Percentiles rank a stretch among this genome's conserved stretches.
These are phyloP conservation scores for Galeopterus variegatus DNA, from an alignment of 2,113 vertebrate species.

Conservation along the genomic window DNA sequence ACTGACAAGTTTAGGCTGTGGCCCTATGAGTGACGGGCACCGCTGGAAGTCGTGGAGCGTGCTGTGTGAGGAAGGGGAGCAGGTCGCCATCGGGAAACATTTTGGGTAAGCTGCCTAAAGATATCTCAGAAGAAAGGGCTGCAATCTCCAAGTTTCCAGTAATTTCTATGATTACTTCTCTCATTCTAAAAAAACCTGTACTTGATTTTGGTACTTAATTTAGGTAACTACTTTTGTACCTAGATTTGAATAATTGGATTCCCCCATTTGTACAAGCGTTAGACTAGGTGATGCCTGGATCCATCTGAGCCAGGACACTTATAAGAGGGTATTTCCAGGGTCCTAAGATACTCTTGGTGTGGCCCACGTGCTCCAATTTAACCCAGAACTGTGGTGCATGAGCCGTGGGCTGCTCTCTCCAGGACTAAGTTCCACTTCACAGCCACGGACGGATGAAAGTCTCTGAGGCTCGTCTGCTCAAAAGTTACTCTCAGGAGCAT, in stretches of 20 bases:
- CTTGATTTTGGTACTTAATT: background rate
- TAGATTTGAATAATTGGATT: background rate
- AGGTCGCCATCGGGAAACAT: background rate
- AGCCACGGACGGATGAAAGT: too few species aligned
- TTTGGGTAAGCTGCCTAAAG: background rate
- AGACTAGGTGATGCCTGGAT: background rate
- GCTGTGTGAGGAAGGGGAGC: rapidly evolving
- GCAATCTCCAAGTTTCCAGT: too few species aligned
- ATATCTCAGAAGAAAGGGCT: background rate
- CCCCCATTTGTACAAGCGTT: background rate
- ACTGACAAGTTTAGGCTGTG: rapidly evolving
- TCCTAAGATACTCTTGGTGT: too few species aligned
- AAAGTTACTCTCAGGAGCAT: too few species aligned
- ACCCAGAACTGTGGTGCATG: too few species aligned
- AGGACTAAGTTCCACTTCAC: too few species aligned
- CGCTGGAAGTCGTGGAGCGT: rapidly evolving
- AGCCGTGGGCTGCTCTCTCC: too few species aligned
- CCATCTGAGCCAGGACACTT: background rate
- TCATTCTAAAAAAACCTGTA: too few species aligned
- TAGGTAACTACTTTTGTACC: too few species aligned
- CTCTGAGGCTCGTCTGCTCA: too few species aligned
- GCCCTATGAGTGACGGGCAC: rapidly evolving
- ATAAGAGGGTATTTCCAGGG: too few species aligned
- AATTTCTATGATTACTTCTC: background rate
- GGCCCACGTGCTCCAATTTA: too few species aligned